Evolutionary conservation across 2,888 invertebrate genomes (phyloP), one percentile per base, ranked within the genome.

Genomic region (Coenonympha arcania): DNA sequence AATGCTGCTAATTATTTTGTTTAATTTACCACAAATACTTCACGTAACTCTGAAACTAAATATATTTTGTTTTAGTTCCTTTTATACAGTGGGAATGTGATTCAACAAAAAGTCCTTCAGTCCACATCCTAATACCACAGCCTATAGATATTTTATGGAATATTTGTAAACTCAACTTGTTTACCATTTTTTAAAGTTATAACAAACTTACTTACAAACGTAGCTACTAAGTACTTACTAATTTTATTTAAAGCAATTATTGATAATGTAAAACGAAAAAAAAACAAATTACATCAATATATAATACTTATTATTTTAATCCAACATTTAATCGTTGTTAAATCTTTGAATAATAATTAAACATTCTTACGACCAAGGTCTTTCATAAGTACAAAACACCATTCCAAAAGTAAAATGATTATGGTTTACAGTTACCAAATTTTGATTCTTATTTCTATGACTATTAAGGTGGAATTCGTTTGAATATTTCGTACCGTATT

Each of bases 261-360:
- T 8, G 9, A 22, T 24, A 15, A 39, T 9, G 15, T 39, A 22
- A 24, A 24, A 24, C 15, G 8, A 9, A 39, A 37, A 22, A 20
- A 13, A 31, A 42, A 28, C 8, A 33, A 9, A 33, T 4, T 31
- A 33, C 13, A 9, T 20, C 31, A 43, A 43, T 43, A 43, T 31
- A 43, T 43, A 43, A 43, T 22, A 15, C 30, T 33, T 43, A 43
- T 43, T 31, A 9, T 43, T 20, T 43, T 31, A 43, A 43, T 43
- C 42, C 31, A 20, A 13, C 20, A 8, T 31, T 22, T 43, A 43
- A 43, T 43, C 42, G 13, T 31, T 43, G 39, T 39, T 39, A 39
- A 39, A 39, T 39, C 39, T 15, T 39, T 39, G 39, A 39, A 39
- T 39, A 15, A 18, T 34, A 43, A 43, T 41, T 41, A 41, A 41